Conservation (phyloP, 1,140 invertebrate genomes). For the Zaprionus gabonicus region DNA sequence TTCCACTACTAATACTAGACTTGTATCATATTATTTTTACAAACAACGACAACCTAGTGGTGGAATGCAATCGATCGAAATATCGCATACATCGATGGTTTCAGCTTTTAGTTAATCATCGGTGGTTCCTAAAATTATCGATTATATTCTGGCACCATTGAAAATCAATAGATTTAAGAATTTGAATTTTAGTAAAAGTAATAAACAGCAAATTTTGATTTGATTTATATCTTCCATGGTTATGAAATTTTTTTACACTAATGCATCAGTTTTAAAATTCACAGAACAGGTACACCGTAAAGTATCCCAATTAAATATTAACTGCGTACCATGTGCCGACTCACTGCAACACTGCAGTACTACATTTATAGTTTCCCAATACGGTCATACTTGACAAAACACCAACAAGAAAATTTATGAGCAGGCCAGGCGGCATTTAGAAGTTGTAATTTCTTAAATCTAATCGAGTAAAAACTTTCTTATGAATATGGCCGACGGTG, state of each 20-base stretch:
- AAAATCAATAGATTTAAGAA: too few relatives aligned
- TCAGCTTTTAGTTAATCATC: too few relatives aligned
- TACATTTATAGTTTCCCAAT: constrained; percentile 3
- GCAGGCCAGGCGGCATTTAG: constrained; percentile 44
- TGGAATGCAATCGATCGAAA: too few relatives aligned
- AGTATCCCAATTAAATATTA: neutral
- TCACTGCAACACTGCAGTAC: constrained; percentile 7
- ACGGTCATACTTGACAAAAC: constrained; percentile 19
- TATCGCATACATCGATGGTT: too few relatives aligned
- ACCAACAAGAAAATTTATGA: constrained; percentile 29
- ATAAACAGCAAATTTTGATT: too few relatives aligned
- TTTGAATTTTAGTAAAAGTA: too few relatives aligned
- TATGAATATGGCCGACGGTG: constrained; percentile 66
- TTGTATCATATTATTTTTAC: neutral
- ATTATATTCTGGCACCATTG: too few relatives aligned
- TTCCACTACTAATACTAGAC: neutral
- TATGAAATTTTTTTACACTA: neutral
- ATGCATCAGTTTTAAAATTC: neutral
- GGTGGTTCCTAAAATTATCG: too few relatives aligned
- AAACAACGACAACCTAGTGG: neutral
- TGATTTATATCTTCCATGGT: too few relatives aligned
- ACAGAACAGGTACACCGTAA: neutral
- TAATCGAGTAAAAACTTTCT: constrained; percentile 17
- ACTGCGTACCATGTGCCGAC: neutral
- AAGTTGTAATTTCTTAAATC: constrained; percentile 28